Percentiles rank a stretch among this genome's conserved stretches.
phyloP scores from a whole-genome alignment of 2,113 vertebrate genomes.

The Ascaphus truei region DNA sequence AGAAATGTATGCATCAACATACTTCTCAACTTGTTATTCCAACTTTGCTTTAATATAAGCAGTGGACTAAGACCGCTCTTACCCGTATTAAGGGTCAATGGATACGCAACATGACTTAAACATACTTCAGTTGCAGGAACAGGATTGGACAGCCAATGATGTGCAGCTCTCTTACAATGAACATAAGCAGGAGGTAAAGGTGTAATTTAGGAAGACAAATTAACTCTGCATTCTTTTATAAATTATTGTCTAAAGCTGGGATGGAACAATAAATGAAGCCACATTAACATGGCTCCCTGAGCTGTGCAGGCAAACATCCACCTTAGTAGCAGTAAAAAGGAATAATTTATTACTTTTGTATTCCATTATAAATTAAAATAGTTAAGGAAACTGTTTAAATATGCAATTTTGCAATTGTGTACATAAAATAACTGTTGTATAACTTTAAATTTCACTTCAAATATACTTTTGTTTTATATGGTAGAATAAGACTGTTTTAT shows the following conservation, averaged over 20 bases:
- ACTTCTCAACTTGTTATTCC: no score
- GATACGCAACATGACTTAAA: not conserved
- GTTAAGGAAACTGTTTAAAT: no score
- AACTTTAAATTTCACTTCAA: no score
- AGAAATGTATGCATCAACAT: no score
- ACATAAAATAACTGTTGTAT: no score
- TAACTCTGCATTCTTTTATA: not conserved
- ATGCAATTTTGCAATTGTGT: no score
- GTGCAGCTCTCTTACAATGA: not conserved
- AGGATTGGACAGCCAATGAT: constrained; percentile 14
- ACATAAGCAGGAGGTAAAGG: not conserved
- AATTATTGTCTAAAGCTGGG: not conserved
- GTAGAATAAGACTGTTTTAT: no score
- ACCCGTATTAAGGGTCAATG: constrained; percentile 5
- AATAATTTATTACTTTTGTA: not conserved
- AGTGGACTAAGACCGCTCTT: no score
- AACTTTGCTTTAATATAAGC: no score
- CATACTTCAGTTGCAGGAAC: not conserved
- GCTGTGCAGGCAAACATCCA: not conserved
- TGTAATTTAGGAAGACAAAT: not conserved
- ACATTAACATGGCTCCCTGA: not conserved
- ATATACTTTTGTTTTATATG: no score
- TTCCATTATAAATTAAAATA: no score
- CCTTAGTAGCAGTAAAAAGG: not conserved
- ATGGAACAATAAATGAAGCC: not conserved